Evolutionary conservation across 2,113 vertebrate genomes (phyloP).

Genomic region (Pluvialis apricaria): DNA sequence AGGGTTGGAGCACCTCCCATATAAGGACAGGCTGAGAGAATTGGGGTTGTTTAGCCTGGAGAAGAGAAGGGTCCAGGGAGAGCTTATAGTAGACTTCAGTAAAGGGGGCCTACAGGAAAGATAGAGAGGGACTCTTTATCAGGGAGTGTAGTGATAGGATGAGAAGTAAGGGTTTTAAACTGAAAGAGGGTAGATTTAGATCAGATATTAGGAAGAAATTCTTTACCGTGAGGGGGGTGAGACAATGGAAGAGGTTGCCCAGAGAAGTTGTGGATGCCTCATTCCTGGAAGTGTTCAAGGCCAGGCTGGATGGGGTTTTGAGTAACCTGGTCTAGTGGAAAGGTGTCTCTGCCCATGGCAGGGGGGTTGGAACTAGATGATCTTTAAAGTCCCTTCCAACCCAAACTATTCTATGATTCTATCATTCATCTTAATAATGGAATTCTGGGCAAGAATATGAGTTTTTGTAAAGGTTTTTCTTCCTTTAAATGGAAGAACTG

Average conservation of each 20-base stretch:
- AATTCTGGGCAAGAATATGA: background rate
- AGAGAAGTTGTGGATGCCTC: background rate
- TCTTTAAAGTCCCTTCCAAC: background rate
- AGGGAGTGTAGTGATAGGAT: background rate
- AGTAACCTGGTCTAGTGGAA: background rate
- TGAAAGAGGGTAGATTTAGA: background rate
- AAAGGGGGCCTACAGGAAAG: background rate
- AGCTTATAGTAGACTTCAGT: background rate
- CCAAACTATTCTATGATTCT: background rate
- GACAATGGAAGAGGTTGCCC: too few species aligned
- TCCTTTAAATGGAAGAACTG: background rate
- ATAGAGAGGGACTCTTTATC: background rate
- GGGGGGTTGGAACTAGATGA: background rate
- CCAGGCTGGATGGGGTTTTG: background rate
- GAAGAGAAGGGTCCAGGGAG: rapidly evolving
- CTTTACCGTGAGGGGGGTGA: background rate
- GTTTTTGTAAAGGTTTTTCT: background rate
- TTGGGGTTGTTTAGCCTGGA: background rate
- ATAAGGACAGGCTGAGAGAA: rapidly evolving
- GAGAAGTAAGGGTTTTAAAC: background rate
- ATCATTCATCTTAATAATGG: background rate
- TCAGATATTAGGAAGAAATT: background rate
- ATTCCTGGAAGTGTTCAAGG: background rate
- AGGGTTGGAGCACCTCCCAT: background rate
- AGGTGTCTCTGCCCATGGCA: rapidly evolving